Evolutionary conservation across 2,888 invertebrate genomes (phyloP).

Genomic region (Drosophila multiciliata): DNA sequence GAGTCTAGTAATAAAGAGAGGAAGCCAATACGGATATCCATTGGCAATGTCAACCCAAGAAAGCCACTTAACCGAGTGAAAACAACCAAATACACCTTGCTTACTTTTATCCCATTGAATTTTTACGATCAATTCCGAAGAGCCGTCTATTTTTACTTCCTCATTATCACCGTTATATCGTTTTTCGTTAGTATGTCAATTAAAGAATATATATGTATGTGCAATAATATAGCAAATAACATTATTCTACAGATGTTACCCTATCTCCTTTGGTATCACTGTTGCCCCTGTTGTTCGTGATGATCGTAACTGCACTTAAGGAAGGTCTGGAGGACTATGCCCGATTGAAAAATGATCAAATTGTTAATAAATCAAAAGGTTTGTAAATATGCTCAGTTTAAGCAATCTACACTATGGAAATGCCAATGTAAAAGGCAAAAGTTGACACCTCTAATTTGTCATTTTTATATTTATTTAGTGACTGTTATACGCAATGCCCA

Average conservation of each 20-base stretch:
- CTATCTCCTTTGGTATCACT: constrained; percentile 91
- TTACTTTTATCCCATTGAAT: constrained; percentile 93
- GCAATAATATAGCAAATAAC: too few species aligned
- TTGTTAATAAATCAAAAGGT: constrained; percentile 90
- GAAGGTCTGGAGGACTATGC: constrained; percentile 94
- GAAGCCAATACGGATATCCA: constrained; percentile 48
- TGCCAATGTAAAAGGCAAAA: too few species aligned
- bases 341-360: constrained; percentile 90
- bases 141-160: constrained; percentile 93
- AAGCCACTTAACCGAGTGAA: constrained; percentile 86
- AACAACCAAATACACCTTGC: constrained; percentile 90
- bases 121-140: constrained; percentile 93
- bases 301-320: constrained; percentile 91
- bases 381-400: background rate
- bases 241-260: constrained; percentile 87
- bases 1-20: background rate
- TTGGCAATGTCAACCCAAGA: constrained; percentile 24
- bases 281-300: constrained; percentile 91
- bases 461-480: constrained; percentile 82
- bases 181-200: constrained; percentile 87
- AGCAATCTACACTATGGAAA: background rate
- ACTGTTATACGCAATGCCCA: constrained; percentile 87
- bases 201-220: background rate
- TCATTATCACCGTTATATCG: constrained; percentile 90
- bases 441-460: background rate